Conservation (phyloP, 2,888 invertebrate species). For the Drosophila putrida region DNA sequence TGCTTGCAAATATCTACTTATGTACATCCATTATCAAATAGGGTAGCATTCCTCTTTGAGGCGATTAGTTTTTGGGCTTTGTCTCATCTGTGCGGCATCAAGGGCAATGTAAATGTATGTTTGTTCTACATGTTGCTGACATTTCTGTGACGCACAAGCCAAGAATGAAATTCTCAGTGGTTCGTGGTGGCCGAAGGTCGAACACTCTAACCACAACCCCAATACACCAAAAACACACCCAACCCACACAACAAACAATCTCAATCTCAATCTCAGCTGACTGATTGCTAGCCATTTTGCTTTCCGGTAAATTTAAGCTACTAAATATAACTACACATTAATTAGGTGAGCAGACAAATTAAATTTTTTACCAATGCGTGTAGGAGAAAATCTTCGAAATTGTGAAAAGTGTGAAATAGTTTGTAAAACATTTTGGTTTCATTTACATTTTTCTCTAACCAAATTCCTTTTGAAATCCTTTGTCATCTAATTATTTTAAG, state of each 20-base stretch:
- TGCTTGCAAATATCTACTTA: constrained; percentile 11
- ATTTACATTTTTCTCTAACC: not conserved
- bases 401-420: not conserved
- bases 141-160: constrained; percentile 59
- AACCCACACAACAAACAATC: constrained; percentile 9
- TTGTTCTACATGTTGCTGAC: constrained; percentile 29
- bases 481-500: not conserved
- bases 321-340: constrained; percentile 32
- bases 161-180: constrained; percentile 49
- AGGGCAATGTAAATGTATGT: constrained; percentile 47
- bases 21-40: constrained; percentile 42
- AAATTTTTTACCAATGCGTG: constrained; percentile 23
- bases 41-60: constrained; percentile 50
- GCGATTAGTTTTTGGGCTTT: constrained; percentile 44
- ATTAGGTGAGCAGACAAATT: constrained; percentile 26
- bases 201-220: constrained; percentile 31
- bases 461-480: not conserved
- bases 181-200: constrained; percentile 49
- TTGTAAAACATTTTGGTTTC: not conserved
- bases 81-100: constrained; percentile 40
- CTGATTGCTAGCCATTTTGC: constrained; percentile 43
- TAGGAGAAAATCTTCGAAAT: constrained; percentile 8
- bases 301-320: constrained; percentile 38
- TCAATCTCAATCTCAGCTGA: constrained; percentile 7
- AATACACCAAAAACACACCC: not conserved